Evolutionary conservation across 92 coral and sea anemone genomes (phyloP), one percentile per base, ranked within the genome.

Genomic region (Epizoanthus rinbou): DNA sequence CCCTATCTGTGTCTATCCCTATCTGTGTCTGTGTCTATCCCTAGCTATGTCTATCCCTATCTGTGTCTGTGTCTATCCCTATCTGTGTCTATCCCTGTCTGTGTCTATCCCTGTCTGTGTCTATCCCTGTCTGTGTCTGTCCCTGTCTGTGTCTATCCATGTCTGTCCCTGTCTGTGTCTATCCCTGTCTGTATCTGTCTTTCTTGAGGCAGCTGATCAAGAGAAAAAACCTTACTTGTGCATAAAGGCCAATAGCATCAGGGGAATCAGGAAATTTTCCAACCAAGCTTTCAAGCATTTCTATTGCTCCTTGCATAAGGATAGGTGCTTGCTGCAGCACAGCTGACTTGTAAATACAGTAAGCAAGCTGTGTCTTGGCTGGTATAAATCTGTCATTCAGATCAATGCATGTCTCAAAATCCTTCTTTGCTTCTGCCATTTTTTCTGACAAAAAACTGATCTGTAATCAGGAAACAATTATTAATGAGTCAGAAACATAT

Each of bases 321-420:
- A 92, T 75, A 0, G 99, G 91, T 17, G 95, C 87, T 75, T 97
- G 99, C 76, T 87, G 92, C 23, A 92, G 50, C 72, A 91, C 87
- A 8, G 99, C 99, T 3, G 96, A 90, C 83, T 97, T 97, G 90
- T 97, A 97, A 45, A 91, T 92, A 57, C 98, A 97, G 72, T 94
- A 97, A 0, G 99, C 99, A 18, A 97, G 87, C 62, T 97, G 99
- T 5, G 93, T 87, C 84, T 86, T 97, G 25, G 99, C 99, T n/a
- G 91, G 98, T 45, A 97, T 80, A 75, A 97, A 97, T 58, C 80
- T 73, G 37, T 90, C 91, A 60, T 97, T 92, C 33, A 97, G 70
- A 53, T 91, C 81, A 14, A 97, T 87, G 82, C 97, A 97, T 50
- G 89, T 91, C 74, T 97, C 98, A 84, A 97, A 97, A 78, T 97